Base-by-base conservation (phyloP, 92 coral and sea anemone species). In the Palythoa grandis region DNA sequence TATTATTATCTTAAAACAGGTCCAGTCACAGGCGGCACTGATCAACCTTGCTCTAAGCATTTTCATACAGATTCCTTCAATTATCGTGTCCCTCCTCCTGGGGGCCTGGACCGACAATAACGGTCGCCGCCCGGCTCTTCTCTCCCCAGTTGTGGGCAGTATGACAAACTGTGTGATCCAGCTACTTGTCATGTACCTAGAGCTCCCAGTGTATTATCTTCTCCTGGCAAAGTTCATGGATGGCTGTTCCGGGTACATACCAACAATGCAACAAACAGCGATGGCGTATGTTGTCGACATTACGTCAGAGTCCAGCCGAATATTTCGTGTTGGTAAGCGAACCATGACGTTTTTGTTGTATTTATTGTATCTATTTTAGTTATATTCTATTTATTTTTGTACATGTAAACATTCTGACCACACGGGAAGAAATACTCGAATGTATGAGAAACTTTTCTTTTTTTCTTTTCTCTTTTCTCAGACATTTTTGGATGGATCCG, bases 101-200 rank as follows among this genome's bases (percentile, higher is more conserved):
- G 77, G 77, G 22, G 77, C 77, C 20, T 72, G 77, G 77, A 72
- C 77, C 13, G 77, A 72, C 77, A 72, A 72, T 53, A 76, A 53
- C 11, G 80, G 80, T 4, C 63, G 80, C 15, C 80, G 80, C 11
- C 80, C 80, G 16, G 80, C 80, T 39, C 66, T 76, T 22, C 29
- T 76, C 9, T 76, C 65, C n/a, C 80, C 80, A 1, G 65, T 76
- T 35, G 50, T 76, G n/a, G 80, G 80, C 23, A 9, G 39, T 25
- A 52, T 76, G 12, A 66, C 38, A 50, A 9, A 20, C 13, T 76
- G 61, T 48, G 20, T 76, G 1, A 52, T 76, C 63, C 65, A 53
- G 16, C 80, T 76, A 2, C 66, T 76, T 10, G 65, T 52, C 19
- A 76, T 76, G 80, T 76, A 76, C 65, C 80, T 76, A 5, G 66